Conservation (phyloP, 2,888 invertebrate species). For the Orthonevra nobilis region DNA sequence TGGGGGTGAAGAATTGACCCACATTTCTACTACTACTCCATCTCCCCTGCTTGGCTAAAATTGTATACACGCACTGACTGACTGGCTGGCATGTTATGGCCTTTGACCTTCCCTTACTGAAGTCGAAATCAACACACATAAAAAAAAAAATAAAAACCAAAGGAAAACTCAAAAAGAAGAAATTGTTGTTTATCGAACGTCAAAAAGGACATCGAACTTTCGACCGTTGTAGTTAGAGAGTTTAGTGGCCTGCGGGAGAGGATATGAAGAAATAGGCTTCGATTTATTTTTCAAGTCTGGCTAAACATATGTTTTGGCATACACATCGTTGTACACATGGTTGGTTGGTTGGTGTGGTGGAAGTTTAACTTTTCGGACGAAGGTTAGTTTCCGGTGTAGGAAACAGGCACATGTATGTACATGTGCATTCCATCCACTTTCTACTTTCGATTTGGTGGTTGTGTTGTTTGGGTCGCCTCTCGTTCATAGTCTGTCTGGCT, state of each 20-base stretch:
- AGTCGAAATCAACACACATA: neutral
- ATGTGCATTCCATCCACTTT: slow-evolving; percentile 57
- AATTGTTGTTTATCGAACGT: slow-evolving; percentile 43
- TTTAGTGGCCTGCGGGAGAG: neutral
- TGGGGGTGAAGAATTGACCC: slow-evolving; percentile 59
- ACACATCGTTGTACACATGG: slow-evolving; percentile 17
- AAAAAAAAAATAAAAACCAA: slow-evolving; percentile 20
- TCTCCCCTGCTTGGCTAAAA: neutral
- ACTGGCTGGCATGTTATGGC: slow-evolving; percentile 41
- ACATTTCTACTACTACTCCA: slow-evolving; percentile 26
- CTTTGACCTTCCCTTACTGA: slow-evolving; percentile 51
- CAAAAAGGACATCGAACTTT: slow-evolving; percentile 67
- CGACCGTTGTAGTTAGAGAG: slow-evolving; percentile 28
- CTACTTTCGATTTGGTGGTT: slow-evolving; percentile 51
- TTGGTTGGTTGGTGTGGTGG: too few species aligned
- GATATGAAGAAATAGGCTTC: slow-evolving; percentile 43
- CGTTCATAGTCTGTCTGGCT: slow-evolving; percentile 41
- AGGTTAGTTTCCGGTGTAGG: slow-evolving; percentile 67
- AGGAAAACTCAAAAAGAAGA: neutral
- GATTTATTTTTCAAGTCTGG: slow-evolving; percentile 45
- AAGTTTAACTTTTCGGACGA: slow-evolving; percentile 62
- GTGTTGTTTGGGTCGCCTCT: slow-evolving; percentile 36
- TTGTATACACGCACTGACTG: slow-evolving; percentile 53
- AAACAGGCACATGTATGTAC: slow-evolving; percentile 53
- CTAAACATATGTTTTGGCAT: slow-evolving; percentile 13